phyloP scores from a whole-genome alignment of 2,797 vertebrate species.

The Crenuchus spilurus region DNA sequence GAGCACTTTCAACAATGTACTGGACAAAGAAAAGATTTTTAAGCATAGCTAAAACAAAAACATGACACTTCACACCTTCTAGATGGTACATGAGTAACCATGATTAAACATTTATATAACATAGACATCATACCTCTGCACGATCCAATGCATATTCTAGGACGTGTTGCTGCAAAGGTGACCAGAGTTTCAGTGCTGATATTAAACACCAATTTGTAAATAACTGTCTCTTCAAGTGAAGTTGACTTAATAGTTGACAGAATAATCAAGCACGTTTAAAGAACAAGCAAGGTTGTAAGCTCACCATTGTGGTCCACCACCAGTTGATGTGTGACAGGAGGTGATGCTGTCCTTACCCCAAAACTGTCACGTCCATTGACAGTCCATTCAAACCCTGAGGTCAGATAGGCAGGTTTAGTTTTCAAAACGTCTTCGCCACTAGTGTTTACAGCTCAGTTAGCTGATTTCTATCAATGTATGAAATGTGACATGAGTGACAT shows the following conservation, averaged over 20 bases:
- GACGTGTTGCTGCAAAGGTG: conserved; percentile 87
- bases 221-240: background rate
- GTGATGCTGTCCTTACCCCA: conserved; percentile 78
- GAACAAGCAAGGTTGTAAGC: background rate
- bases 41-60: background rate
- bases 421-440: background rate
- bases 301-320: conserved; percentile 83
- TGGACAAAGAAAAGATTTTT: conserved; percentile 58
- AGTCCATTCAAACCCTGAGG: conserved; percentile 80
- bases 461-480: background rate
- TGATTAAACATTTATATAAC: background rate
- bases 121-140: conserved; percentile 87
- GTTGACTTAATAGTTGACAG: background rate
- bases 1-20: conserved; percentile 98
- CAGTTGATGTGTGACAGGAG: conserved; percentile 77
- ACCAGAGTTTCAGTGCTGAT: conserved; percentile 30
- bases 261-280: background rate
- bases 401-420: conserved; percentile 36
- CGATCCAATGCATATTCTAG: conserved; percentile 98
- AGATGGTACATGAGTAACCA: too few relatives aligned
- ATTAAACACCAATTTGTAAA: conserved; percentile 4
- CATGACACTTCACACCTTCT: too few relatives aligned
- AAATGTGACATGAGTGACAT: background rate
- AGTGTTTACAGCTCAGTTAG: background rate
- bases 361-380: conserved; percentile 78